Base-by-base conservation (phyloP, 2,797 vertebrate genomes). In the Sternarchorhynchus goeldii region DNA sequence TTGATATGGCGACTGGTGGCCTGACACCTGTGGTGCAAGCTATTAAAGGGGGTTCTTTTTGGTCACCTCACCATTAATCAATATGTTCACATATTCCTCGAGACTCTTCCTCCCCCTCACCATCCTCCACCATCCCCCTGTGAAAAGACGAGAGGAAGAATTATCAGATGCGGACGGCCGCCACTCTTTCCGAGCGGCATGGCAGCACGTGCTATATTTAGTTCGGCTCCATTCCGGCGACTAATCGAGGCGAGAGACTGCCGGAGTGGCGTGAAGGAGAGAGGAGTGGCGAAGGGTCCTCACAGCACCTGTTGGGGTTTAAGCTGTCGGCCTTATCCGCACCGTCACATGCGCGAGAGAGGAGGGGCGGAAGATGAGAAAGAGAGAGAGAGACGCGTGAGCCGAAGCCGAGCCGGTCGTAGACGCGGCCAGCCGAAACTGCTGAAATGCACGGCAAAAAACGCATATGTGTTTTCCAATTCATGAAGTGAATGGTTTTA, bases 51-150 rank as follows among this genome's bases (percentile, higher is more conserved):
- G 12, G 32, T 65, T 65, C 59, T 71, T 34, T 75, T 32, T 80
- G 66, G 78, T 36, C 50, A 80, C 58, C 73, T 80, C 59, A 32
- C 73, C 73, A 80, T 76, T 75, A 76, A 80, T 76, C 78, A 75
- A 65, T 71, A 71, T 71, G 59, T 71, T 64, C 34, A 68, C 50
- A 80, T 20, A 20, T 21, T 75, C 57, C 78, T 57, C 58, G 57
- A 56, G 29, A 59, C 65, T 80, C 73, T 41, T 58, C 58, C 45
- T 64, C 25, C 45, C 25, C 12, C 31, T 75, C 39, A 55, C 39
- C 39, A 7, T 50, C 32, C 2, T 73, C 18, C 41, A 62, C 59
- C 31, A 6, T 16, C 6, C 62, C 14, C 12, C 70, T 66, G 45
- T 56, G 36, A 66, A 29, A 79, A 18, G 36, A 8, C 12, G 45